A percentile compares a stretch with the other conserved stretches of the same genome.
Evolutionary conservation across 2,797 vertebrate species (phyloP).

Genomic region (Darevskia nairensis): DNA sequence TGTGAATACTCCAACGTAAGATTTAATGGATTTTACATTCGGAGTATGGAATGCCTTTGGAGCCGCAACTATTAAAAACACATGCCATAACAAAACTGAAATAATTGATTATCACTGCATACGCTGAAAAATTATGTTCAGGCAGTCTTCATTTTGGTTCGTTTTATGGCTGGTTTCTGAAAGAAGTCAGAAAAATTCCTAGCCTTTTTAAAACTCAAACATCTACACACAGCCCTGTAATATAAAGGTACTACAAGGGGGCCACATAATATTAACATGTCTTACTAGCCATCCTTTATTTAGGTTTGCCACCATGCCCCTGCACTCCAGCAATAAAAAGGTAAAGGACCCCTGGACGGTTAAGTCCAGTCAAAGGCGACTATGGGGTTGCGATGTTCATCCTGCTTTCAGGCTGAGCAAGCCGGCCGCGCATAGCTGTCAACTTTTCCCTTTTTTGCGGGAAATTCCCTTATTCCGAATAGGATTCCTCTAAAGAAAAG

Average conservation of each 20-base stretch:
- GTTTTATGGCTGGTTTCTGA: neutral
- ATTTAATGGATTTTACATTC: slow-evolving; percentile 35
- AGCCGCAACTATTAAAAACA: slow-evolving; percentile 12
- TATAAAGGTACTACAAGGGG: neutral
- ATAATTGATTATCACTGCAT: slow-evolving; percentile 29
- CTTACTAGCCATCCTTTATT: neutral
- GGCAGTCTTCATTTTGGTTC: slow-evolving; percentile 47
- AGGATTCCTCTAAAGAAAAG: no score
- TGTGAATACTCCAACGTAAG: neutral
- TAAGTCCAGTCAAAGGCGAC: no score
- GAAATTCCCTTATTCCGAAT: no score
- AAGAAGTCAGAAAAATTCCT: neutral
- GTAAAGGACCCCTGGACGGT: no score
- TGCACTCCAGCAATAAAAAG: neutral
- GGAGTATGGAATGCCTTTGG: slow-evolving; percentile 26
- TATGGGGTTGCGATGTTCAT: no score
- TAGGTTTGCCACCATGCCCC: neutral
- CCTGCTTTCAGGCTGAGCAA: no score
- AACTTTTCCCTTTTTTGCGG: no score
- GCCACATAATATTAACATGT: neutral
- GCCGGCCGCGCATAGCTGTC: no score
- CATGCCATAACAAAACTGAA: slow-evolving; percentile 35
- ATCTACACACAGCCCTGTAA: neutral
- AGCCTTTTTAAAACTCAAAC: neutral
- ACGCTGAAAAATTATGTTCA: slow-evolving; percentile 29